Evolutionary conservation across 2,797 vertebrate species (phyloP).

Genomic region (Cyprinodon diabolis): DNA sequence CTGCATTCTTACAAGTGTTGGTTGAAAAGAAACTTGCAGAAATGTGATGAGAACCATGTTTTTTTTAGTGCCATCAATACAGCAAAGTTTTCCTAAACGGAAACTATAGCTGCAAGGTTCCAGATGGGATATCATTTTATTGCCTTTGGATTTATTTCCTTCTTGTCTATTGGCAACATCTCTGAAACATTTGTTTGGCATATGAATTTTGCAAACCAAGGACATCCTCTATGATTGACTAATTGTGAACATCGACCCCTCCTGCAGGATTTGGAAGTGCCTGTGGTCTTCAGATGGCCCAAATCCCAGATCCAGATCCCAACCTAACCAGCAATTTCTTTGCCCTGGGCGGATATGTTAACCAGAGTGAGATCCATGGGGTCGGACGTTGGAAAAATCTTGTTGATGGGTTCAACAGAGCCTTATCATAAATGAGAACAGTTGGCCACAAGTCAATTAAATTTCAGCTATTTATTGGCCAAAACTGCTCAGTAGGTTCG

Average conservation of each 20-base stretch:
- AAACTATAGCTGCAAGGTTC: background rate
- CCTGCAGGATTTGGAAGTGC: slow-evolving; percentile 35
- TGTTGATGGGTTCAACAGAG: slow-evolving; percentile 14
- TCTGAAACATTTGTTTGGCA: slow-evolving; percentile 13
- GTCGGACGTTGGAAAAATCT: slow-evolving; percentile 17
- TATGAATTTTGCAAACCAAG: slow-evolving; percentile 25
- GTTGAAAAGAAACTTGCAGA: background rate
- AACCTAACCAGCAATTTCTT: slow-evolving; percentile 56
- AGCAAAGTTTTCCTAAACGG: background rate
- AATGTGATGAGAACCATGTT: too few relatives aligned
- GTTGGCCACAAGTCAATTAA: slow-evolving; percentile 1
- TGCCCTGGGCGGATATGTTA: slow-evolving; percentile 26
- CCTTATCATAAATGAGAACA: slow-evolving; percentile 2
- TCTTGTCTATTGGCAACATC: slow-evolving; percentile 6
- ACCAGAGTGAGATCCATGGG: slow-evolving; percentile 23
- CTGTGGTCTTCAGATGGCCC: slow-evolving; percentile 58
- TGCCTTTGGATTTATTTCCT: slow-evolving; percentile 5
- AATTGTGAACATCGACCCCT: slow-evolving; percentile 17
- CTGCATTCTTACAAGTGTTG: background rate
- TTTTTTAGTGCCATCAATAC: background rate
- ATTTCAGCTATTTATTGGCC: slow-evolving; percentile 10
- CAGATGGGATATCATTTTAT: background rate
- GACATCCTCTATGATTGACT: slow-evolving; percentile 24
- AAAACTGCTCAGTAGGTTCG: background rate
- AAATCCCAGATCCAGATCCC: slow-evolving; percentile 54